A percentile compares a stretch with the other conserved stretches of the same genome.
phyloP scores from a whole-genome alignment of 1,140 invertebrate species.

The Listronotus bonariensis region DNA sequence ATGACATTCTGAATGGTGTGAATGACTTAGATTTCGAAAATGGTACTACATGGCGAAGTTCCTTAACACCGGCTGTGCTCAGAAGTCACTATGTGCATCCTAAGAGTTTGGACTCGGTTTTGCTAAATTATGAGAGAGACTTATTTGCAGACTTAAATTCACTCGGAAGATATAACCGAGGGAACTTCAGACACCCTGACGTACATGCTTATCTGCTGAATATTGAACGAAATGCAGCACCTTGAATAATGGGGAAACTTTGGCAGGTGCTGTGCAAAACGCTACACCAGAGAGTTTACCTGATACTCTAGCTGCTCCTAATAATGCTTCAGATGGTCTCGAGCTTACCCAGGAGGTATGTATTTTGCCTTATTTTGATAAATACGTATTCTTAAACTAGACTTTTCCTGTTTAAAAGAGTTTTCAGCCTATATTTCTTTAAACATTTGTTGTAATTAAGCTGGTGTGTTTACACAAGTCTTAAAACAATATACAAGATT shows the following conservation, averaged over 20 bases:
- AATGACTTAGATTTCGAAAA: slow-evolving; percentile 64
- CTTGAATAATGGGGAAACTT: slow-evolving; percentile 32
- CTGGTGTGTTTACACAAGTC: no score
- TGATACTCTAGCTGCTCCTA: slow-evolving; percentile 25
- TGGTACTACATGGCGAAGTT: slow-evolving; percentile 66
- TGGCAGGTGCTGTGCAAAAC: slow-evolving; percentile 26
- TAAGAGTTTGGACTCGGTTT: slow-evolving; percentile 70
- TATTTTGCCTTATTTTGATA: slow-evolving; percentile 11
- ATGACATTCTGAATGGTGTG: slow-evolving; percentile 56
- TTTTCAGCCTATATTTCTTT: no score
- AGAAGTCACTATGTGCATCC: slow-evolving; percentile 69
- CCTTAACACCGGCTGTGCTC: slow-evolving; percentile 57
- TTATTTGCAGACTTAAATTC: slow-evolving; percentile 79
- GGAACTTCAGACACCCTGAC: slow-evolving; percentile 54
- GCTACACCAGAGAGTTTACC: slow-evolving; percentile 28
- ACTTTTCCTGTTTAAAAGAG: neutral
- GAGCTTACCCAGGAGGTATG: slow-evolving; percentile 53
- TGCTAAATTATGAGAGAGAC: slow-evolving; percentile 72
- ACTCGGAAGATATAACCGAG: slow-evolving; percentile 59
- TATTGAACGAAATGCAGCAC: slow-evolving; percentile 49
- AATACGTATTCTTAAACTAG: neutral
- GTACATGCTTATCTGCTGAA: slow-evolving; percentile 65
- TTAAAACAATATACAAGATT: no score
- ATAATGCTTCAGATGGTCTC: slow-evolving; percentile 28
- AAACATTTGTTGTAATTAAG: no score